Base-by-base conservation (phyloP, 2,113 vertebrate genomes). In the Nerophis lumbriciformis region DNA sequence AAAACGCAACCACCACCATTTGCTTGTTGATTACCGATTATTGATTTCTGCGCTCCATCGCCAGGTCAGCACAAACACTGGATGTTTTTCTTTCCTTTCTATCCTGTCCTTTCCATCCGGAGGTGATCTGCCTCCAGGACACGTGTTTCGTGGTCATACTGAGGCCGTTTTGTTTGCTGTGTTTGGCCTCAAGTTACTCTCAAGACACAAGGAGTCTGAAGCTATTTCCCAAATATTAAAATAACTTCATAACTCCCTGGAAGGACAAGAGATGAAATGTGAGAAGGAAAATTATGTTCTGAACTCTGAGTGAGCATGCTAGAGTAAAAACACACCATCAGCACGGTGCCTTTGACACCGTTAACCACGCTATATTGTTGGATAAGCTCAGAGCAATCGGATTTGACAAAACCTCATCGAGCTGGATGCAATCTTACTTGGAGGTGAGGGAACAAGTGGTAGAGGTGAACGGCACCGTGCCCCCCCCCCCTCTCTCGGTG, bases 191-290 rank as follows among this genome's bases (percentile, higher is more conserved):
- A 16, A 5, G 16, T 75, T 66, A 67, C 48, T 1, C 37, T 42
- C 14, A 61, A 66, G 61, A 66, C 50, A 66, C 42, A 28, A 12
- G 56, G 35, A 39, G 42, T 65, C 57, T 45, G 35, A 36, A 10
- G 48, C 16, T 35, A 19, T 63, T 63, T 59, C 36, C 16, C 47
- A 53, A 72, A 45, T 37, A 39, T 16, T 53, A 44, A 50, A 16
- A 56, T 28, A 58, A 28, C 28, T n/a, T 52, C 53, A 71, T 48
- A 65, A 42, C 8, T 49, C 53, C 64, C 54, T 35, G 28, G 59
- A 48, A 62, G 14, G 39, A 62, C 49, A 16, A 12, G 47, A 15
- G 7, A 65, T 49, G 77, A 71, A 73, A 73, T 47, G 35, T 68
- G 69, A 73, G 62, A 52, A 52, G 1, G 53, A 35, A 61, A 53